Evolutionary conservation across 1,140 invertebrate genomes (phyloP).

Genomic region (Mycetomoellerius zeteki): DNA sequence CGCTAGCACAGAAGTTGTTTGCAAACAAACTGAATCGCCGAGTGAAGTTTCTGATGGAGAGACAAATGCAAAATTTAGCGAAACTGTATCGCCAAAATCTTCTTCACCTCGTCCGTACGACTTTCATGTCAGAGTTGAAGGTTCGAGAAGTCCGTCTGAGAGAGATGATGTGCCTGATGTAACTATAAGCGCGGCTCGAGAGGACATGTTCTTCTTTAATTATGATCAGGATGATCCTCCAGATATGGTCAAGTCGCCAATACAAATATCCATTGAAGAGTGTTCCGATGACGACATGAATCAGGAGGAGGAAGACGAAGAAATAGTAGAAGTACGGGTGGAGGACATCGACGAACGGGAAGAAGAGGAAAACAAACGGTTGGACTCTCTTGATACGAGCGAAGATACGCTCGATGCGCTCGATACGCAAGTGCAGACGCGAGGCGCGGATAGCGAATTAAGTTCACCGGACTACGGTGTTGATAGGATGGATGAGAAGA

Average conservation of each 20-base stretch:
- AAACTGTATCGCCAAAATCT: not conserved
- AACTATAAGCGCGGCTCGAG: conserved; percentile 43
- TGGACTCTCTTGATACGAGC: conserved; percentile 83
- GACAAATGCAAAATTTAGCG: not conserved
- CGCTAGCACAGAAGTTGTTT: conserved; percentile 16
- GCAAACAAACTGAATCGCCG: conserved; percentile 48
- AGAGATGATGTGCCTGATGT: conserved; percentile 82
- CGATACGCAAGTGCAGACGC: conserved; percentile 84
- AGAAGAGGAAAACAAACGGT: conserved; percentile 82
- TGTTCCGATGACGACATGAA: conserved; percentile 84
- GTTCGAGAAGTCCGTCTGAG: conserved; percentile 75
- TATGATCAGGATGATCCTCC: conserved; percentile 80
- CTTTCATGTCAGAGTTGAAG: not conserved
- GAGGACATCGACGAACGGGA: conserved; percentile 83
- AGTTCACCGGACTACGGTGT: conserved; percentile 84
- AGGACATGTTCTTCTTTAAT: conserved; percentile 66
- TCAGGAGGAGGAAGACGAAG: conserved; percentile 80
- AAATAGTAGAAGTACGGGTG: conserved; percentile 79
- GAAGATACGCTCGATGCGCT: conserved; percentile 85
- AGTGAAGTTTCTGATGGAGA: conserved; percentile 62
- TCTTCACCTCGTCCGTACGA: not conserved
- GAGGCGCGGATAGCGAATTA: conserved; percentile 82
- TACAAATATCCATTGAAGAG: conserved; percentile 86
- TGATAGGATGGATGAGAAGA: conserved; percentile 86
- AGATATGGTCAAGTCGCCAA: conserved; percentile 86